phyloP scores from a whole-genome alignment of 2,888 invertebrate genomes.

The Dione vanillae region DNA sequence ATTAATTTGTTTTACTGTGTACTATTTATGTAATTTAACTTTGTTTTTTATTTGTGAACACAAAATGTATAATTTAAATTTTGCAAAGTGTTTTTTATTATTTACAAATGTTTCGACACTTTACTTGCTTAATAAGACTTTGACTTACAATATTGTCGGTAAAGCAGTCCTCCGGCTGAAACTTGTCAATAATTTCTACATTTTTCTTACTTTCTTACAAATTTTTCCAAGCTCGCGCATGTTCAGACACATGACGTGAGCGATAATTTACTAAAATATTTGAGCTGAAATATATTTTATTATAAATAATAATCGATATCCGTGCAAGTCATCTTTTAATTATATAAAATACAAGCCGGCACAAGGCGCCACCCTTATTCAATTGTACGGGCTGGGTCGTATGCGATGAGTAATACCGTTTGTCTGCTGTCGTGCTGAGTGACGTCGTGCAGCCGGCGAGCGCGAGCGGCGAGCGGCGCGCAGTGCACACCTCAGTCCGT shows the following conservation, averaged over 20 bases:
- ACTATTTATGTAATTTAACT: too few relatives aligned
- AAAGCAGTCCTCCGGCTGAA: constrained; percentile 60
- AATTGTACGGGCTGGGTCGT: constrained; percentile 55
- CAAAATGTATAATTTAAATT: too few relatives aligned
- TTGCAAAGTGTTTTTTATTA: not conserved
- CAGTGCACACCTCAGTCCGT: constrained; percentile 66
- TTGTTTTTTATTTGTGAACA: too few relatives aligned
- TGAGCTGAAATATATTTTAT: constrained; percentile 12
- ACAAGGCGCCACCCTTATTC: constrained; percentile 54
- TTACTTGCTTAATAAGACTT: not conserved
- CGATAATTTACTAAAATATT: constrained; percentile 6
- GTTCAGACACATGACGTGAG: constrained; percentile 7
- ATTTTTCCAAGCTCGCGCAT: constrained; percentile 32
- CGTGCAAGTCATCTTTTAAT: constrained; percentile 16
- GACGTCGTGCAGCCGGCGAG: constrained; percentile 68
- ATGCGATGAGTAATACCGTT: constrained; percentile 79
- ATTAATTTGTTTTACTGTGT: too few relatives aligned
- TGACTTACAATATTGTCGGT: constrained; percentile 55
- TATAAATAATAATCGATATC: constrained; percentile 8
- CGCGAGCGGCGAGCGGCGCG: constrained; percentile 54
- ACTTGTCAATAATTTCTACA: constrained; percentile 62
- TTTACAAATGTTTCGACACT: not conserved
- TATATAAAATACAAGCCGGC: constrained; percentile 48
- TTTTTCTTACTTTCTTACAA: constrained; percentile 45
- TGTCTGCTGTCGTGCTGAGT: constrained; percentile 66